Conservation (phyloP, 1,140 invertebrate species). For the Neodiprion lecontei region DNA sequence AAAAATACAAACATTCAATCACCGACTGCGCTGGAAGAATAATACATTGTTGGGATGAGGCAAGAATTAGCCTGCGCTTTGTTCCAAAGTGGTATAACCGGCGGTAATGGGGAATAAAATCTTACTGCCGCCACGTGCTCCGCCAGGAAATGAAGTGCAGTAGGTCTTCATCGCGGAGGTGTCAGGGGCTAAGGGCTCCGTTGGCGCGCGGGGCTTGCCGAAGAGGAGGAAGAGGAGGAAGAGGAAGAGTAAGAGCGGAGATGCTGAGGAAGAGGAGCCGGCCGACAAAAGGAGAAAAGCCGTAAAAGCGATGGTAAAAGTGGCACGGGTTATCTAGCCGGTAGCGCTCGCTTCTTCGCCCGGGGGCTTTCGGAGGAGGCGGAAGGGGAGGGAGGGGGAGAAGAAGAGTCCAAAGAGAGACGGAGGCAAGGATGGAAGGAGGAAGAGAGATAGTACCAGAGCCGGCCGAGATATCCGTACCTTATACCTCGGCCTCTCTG, state of each 20-base stretch:
- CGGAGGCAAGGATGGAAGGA: neutral
- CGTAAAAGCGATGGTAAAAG: slow-evolving; percentile 1
- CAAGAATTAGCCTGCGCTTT: slow-evolving; percentile 6
- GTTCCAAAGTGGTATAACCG: slow-evolving; percentile 4
- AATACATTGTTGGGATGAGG: neutral
- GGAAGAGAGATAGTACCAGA: neutral
- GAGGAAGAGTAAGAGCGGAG: neutral
- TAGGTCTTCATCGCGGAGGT: neutral
- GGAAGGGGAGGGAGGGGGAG: slow-evolving; percentile 16
- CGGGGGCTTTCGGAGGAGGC: neutral
- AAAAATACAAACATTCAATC: too few species aligned
- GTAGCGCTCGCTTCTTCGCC: neutral
- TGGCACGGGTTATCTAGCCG: slow-evolving; percentile 12
- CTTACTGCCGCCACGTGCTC: slow-evolving; percentile 7
- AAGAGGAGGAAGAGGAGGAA: slow-evolving; percentile 9
- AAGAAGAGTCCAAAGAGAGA: slow-evolving; percentile 20
- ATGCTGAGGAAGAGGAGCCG: slow-evolving; percentile 16
- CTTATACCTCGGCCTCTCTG: slow-evolving; percentile 10
- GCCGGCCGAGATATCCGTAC: slow-evolving; percentile 14
- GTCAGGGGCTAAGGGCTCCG: neutral
- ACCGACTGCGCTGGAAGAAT: too few species aligned
- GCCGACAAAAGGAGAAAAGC: slow-evolving; percentile 27
- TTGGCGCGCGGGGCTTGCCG: neutral
- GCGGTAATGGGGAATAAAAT: neutral
- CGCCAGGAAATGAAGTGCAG: neutral